Base-by-base conservation (phyloP, 1,140 invertebrate genomes). In the Ooceraea biroi region DNA sequence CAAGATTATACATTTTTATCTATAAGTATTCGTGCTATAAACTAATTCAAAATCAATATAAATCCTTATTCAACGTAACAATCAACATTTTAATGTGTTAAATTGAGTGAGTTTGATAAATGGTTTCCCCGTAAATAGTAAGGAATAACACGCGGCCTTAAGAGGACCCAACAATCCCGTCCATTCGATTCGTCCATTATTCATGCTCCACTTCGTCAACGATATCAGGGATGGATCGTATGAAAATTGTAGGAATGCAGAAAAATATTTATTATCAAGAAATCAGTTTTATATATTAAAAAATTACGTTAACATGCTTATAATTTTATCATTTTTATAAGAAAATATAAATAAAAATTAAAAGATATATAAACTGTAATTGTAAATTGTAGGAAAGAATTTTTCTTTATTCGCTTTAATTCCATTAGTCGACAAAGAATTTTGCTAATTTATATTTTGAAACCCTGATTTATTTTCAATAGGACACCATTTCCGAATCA, bases 401-500 rank as follows among this genome's bases (percentile, higher is more conserved):
- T 7, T 36, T 36, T 3, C 7, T 36, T 36, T 36, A 36, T 36
- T 36, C 36, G 36, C 7, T 36, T 36, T 36, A 36, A 36, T 36
- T 36, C 36, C 36, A 36, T 36, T 36, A 36, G n/a, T n/a, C n/a
- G 36, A 36, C 36, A 36, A 2, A 36, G 7, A 2, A 36, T 36
- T 36, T 36, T 7, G 2, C 36, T 36, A 36, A 36, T 36, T n/a
- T n/a, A n/a, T n/a, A n/a, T n/a, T 36, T 36, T 36, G 36, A 36
- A 36, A 36, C 36, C 7, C 36, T 36, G 36, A 36, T 77, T 78
- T 48, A 58, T 65, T 48, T 44, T 50, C 14, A 14, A 14, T 72
- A 93, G 92, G 30, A 90, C 78, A 58, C 91, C 89, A 30, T 92
- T 92, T 89, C 87, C 90, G 46, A 90, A 82, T 85, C 93, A 93